phyloP scores from a whole-genome alignment of 2,113 vertebrate genomes.

The Cettia cetti region DNA sequence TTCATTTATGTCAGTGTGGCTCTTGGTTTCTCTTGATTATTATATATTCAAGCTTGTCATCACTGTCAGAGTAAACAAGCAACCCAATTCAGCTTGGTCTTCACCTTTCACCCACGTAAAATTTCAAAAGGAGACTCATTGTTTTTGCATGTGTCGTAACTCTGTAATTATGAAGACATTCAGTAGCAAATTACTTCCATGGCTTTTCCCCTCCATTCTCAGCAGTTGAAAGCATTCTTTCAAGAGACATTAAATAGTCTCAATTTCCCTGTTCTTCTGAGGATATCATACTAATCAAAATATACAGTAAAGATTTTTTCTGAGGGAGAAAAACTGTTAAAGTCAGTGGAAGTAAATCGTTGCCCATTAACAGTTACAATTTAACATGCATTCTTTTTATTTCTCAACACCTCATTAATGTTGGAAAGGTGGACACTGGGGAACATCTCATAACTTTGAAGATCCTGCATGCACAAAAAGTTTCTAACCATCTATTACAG shows the following conservation, averaged over 20 bases:
- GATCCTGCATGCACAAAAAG: background rate
- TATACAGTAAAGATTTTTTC: slow-evolving; percentile 30
- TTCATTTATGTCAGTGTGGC: background rate
- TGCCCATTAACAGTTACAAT: background rate
- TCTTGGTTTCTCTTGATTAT: slow-evolving; percentile 9
- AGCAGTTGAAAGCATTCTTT: slow-evolving; percentile 63
- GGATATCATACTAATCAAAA: slow-evolving; percentile 30
- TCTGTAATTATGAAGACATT: slow-evolving; percentile 66
- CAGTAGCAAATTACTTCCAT: slow-evolving; percentile 67
- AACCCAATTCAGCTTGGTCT: slow-evolving; percentile 39
- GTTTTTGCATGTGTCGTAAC: slow-evolving; percentile 60
- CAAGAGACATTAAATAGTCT: slow-evolving; percentile 35
- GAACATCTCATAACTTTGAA: background rate
- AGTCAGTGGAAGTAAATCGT: background rate
- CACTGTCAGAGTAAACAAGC: slow-evolving; percentile 50
- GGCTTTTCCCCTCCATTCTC: slow-evolving; percentile 47
- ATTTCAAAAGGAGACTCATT: slow-evolving; percentile 61
- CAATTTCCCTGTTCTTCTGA: slow-evolving; percentile 35
- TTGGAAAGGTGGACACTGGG: background rate
- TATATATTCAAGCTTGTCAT: slow-evolving; percentile 44
- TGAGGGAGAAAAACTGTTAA: background rate
- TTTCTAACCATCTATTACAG: background rate
- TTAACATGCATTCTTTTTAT: background rate
- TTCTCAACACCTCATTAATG: background rate
- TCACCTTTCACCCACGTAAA: slow-evolving; percentile 62